A percentile compares a stretch with the other conserved stretches of the same genome.
These are phyloP conservation scores for Scleropages formosus DNA, from an alignment of 2,797 vertebrate genomes.

Conservation along the genomic window DNA sequence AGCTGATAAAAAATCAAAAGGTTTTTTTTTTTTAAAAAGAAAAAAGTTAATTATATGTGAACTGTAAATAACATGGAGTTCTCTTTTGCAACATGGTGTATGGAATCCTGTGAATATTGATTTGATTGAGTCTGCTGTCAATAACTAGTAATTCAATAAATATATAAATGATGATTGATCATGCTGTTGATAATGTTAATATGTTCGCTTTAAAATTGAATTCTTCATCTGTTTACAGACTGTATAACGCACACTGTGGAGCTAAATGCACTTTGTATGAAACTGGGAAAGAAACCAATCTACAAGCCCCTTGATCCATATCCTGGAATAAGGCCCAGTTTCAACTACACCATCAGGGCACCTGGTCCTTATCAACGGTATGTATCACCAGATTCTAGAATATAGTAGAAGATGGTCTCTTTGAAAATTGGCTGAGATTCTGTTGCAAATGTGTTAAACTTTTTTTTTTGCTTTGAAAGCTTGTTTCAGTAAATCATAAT, in stretches of 20 bases:
- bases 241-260: constrained; percentile 90
- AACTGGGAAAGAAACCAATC: constrained; percentile 92
- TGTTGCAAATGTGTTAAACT: not conserved
- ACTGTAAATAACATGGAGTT: no score
- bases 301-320: constrained; percentile 94
- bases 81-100: no score
- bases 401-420: not conserved
- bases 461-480: not conserved
- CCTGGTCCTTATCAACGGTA: constrained; percentile 72
- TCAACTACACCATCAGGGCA: constrained; percentile 84
- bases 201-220: not conserved
- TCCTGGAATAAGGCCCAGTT: constrained; percentile 89
- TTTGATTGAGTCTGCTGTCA: not conserved
- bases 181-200: not conserved
- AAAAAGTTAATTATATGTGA: no score
- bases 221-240: constrained; percentile 60
- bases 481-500: no score
- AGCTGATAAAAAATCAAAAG: not conserved
- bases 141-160: not conserved
- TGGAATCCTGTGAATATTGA: not conserved
- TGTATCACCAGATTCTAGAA: not conserved
- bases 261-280: constrained; percentile 95
- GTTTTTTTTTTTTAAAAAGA: no score
- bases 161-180: not conserved
- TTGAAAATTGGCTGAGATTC: not conserved